phyloP scores from a whole-genome alignment of 30 jellyfish, hydroid and myxozoan genomes.

The Pseudorhiza aurosa region DNA sequence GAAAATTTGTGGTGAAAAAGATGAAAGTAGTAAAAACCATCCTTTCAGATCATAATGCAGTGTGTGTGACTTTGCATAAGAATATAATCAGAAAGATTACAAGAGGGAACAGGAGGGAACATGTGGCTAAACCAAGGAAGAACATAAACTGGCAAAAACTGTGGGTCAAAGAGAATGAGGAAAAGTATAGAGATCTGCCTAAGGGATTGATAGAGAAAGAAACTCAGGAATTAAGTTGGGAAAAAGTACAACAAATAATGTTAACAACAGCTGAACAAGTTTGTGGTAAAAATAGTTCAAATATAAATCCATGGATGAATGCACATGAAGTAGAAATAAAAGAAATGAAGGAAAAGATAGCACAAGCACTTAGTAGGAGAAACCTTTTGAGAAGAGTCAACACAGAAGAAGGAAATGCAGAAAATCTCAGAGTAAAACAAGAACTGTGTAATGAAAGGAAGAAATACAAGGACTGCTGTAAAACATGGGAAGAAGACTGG shows the following conservation, averaged over 20 bases:
- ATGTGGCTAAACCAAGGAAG: not conserved
- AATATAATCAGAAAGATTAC: no score
- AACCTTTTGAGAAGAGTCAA: not conserved
- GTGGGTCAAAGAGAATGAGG: not conserved
- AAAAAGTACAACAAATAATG: not conserved
- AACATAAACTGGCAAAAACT: not conserved
- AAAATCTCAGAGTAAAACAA: not conserved
- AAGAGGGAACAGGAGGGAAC: no score
- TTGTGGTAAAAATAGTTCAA: not conserved
- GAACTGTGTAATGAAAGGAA: not conserved
- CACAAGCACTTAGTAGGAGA: not conserved
- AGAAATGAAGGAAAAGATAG: not conserved
- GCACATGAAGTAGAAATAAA: not conserved
- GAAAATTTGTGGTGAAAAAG: not conserved
- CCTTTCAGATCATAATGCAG: not conserved
- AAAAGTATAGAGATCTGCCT: not conserved
- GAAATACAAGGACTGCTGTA: not conserved
- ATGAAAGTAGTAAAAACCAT: not conserved
- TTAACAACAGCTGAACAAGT: conserved; percentile 3
- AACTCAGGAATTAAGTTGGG: not conserved
- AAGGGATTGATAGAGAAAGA: not conserved
- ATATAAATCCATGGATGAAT: not conserved
- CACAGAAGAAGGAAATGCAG: not conserved
- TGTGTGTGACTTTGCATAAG: not conserved
- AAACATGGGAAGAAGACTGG: not conserved